phyloP scores from a whole-genome alignment of 2,797 vertebrate species.

The Manis crassicaudata region DNA sequence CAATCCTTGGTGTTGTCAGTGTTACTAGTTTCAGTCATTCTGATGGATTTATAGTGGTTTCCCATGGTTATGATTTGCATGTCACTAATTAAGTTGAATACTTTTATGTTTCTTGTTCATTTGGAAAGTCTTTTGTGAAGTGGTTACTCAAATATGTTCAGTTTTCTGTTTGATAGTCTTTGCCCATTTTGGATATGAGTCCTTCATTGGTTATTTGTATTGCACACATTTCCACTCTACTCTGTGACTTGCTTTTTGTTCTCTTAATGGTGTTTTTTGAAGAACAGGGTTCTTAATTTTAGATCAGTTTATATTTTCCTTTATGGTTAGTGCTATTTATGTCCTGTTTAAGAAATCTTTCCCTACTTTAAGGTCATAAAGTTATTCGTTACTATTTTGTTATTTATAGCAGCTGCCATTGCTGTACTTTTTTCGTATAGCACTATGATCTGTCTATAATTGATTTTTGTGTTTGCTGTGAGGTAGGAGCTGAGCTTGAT shows the following conservation, averaged over 20 bases:
- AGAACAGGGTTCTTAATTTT: not conserved
- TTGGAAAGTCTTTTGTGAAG: not conserved
- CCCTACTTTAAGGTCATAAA: not conserved
- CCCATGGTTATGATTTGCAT: not conserved
- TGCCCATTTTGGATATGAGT: not conserved
- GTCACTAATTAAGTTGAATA: constrained; percentile 2
- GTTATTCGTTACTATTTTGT: not conserved
- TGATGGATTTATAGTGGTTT: not conserved
- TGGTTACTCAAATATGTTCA: not conserved
- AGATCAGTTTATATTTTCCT: not conserved
- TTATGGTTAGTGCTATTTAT: not conserved
- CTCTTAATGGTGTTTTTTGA: not conserved
- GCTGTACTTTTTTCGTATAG: not conserved
- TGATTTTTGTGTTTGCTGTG: not conserved
- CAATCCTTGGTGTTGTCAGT: not conserved
- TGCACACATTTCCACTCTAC: not conserved
- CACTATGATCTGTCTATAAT: not conserved
- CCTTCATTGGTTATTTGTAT: not conserved
- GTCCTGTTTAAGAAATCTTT: not conserved
- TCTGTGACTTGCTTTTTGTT: not conserved
- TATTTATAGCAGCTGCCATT: not conserved
- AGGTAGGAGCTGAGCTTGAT: not conserved
- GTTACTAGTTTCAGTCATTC: not conserved
- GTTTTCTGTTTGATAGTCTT: not conserved
- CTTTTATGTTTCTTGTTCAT: not conserved